Evolutionary conservation across 1,140 invertebrate species (phyloP), one percentile per base, ranked within the genome.

Genomic region (Temnothorax longispinosus): DNA sequence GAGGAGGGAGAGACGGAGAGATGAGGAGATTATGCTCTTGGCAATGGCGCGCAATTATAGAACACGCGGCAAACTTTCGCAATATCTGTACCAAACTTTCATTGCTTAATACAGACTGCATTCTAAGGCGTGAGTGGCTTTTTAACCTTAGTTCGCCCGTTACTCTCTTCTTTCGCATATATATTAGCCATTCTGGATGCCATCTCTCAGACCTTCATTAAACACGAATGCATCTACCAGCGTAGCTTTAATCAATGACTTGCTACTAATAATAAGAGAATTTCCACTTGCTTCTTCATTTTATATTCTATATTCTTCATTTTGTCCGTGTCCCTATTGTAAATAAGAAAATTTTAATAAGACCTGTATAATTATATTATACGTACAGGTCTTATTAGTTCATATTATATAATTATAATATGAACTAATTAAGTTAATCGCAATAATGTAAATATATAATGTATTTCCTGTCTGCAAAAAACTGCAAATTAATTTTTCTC

Each of bases 41-140:
- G 74, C 85, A 80, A 85, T 85, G 72, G 72, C 11, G 47, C 35
- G 82, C 60, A 75, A 80, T 80, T 80, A 80, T 80, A 86, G 60
- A 80, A 80, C 58, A 65, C 56, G 74, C 76, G 76, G 75, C 52
- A 35, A 86, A 86, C 85, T 86, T 86, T 86, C 52, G 85, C 85
- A 86, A 86, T 86, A 86, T 86, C 85, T 86, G 62, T 78, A 44
- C 21, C 76, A 52, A 86, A 86, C 85, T 86, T 86, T 38, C 64
- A 54, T 86, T 77, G 85, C 85, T 78, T 78, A 86, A 86, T 78
- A 56, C 85, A 86, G 60, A 67, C 84, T 76, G 75, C 41, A 65
- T 78, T 86, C 75, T 80, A n/a, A 44, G 50, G 60, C 76, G 76
- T 78, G 74, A 78, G 64, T 58, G 67, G 60, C 47, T 86, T 81